Evolutionary conservation across 1,140 invertebrate species (phyloP).

Genomic region (Drosophila biarmipes): DNA sequence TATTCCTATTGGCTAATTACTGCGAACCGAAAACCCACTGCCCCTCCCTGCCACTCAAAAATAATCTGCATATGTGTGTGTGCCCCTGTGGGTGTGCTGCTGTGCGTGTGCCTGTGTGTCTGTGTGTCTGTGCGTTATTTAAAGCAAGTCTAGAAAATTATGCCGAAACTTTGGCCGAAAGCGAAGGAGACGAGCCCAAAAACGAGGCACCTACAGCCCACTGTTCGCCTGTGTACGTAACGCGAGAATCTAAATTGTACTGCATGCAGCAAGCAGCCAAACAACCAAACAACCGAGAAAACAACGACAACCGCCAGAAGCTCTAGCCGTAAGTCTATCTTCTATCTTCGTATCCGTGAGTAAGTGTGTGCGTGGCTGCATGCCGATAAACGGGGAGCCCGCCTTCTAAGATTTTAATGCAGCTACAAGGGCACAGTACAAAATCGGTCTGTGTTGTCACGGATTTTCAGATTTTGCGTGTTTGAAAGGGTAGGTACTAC

Average conservation of each 20-base stretch:
- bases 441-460: background rate
- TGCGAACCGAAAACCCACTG: constrained; percentile 28
- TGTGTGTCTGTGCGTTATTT: constrained; percentile 47
- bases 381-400: constrained; percentile 15
- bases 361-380: constrained; percentile 8
- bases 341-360: constrained; percentile 6
- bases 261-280: too few species aligned
- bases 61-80: constrained; percentile 69
- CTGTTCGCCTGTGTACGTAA: constrained; percentile 5
- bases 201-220: constrained; percentile 29
- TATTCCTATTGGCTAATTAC: constrained; percentile 81
- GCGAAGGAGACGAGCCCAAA: constrained; percentile 48
- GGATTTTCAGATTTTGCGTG: background rate
- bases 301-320: background rate
- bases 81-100: background rate
- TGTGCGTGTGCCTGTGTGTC: constrained; percentile 11
- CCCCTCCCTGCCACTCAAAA: constrained; percentile 18
- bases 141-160: constrained; percentile 70
- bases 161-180: constrained; percentile 62
- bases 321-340: constrained; percentile 1
- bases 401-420: constrained; percentile 55
- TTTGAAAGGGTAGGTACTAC: background rate
- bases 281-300: constrained; percentile 3
- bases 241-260: too few species aligned
- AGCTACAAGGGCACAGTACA: constrained; percentile 20